These are phyloP conservation scores for Sebastes vulpes DNA, from an alignment of 2,797 vertebrate genomes.

Conservation along the genomic window DNA sequence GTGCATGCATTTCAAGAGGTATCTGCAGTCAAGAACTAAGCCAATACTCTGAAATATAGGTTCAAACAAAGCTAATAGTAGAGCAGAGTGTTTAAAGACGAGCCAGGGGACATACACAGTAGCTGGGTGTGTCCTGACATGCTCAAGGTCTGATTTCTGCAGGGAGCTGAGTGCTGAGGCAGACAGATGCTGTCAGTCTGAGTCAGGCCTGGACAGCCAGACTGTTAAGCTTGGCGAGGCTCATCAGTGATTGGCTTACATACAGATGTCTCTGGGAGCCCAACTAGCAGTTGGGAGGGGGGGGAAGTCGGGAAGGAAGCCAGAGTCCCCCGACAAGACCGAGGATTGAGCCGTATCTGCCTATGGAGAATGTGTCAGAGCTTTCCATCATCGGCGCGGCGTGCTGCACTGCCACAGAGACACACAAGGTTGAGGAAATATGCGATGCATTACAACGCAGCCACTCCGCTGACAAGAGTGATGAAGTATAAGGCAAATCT, in stretches of 20 bases:
- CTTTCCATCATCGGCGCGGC: slow-evolving; percentile 21
- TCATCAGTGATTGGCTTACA: slow-evolving; percentile 40
- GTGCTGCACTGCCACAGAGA: neutral
- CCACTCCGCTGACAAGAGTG: slow-evolving; percentile 5
- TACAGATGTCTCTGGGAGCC: slow-evolving; percentile 29
- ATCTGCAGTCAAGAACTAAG: neutral
- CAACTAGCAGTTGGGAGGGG: neutral
- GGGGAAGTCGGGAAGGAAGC: neutral
- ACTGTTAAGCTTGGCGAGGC: slow-evolving; percentile 12
- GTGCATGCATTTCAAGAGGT: neutral
- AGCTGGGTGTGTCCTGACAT: neutral
- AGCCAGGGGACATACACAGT: slow-evolving; percentile 5
- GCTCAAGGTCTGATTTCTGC: slow-evolving; percentile 20
- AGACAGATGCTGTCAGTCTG: slow-evolving; percentile 40
- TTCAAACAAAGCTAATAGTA: neutral
- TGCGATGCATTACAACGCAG: slow-evolving; percentile 2
- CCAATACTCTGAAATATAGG: neutral
- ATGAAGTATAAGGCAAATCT: slow-evolving; percentile 30
- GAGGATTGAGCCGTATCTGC: slow-evolving; percentile 29
- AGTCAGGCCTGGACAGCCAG: slow-evolving; percentile 30
- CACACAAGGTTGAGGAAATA: neutral
- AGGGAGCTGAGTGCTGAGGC: slow-evolving; percentile 9
- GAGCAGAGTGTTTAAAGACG: slow-evolving; percentile 5
- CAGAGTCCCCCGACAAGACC: slow-evolving; percentile 9
- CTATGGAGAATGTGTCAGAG: slow-evolving; percentile 13